phyloP scores from a whole-genome alignment of 2,888 invertebrate species.

The Sturmia bella region DNA sequence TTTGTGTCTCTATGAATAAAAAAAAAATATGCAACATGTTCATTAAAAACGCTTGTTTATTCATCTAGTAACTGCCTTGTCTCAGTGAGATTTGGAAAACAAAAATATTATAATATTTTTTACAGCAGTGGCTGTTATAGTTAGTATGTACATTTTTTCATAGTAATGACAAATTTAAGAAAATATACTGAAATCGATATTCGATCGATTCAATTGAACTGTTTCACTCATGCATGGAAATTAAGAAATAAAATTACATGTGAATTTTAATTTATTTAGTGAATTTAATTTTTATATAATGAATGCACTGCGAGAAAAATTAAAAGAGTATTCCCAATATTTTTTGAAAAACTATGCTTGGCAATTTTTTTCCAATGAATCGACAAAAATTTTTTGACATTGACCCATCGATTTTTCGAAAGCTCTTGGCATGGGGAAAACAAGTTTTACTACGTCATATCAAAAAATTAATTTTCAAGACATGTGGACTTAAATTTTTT shows the following conservation, averaged over 20 bases:
- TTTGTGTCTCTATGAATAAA: constrained; percentile 24
- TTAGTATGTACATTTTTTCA: constrained; percentile 5
- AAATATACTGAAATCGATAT: constrained; percentile 57
- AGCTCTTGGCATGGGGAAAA: too few species aligned
- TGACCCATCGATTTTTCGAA: too few species aligned
- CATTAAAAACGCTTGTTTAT: constrained; percentile 43
- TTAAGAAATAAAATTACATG: constrained; percentile 68
- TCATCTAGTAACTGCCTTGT: constrained; percentile 35
- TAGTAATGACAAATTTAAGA: constrained; percentile 34
- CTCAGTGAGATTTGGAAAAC: constrained; percentile 39
- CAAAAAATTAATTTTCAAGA: too few species aligned
- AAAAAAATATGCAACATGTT: constrained; percentile 40
- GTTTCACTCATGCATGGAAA: constrained; percentile 61
- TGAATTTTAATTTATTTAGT: constrained; percentile 60
- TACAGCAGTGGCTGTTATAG: neutral
- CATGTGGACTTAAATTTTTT: too few species aligned
- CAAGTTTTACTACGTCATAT: too few species aligned
- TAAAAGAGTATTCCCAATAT: too few species aligned
- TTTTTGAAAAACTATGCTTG: too few species aligned
- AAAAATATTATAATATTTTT: constrained; percentile 16
- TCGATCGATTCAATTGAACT: constrained; percentile 49
- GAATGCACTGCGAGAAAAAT: constrained; percentile 15
- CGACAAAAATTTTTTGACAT: too few species aligned
- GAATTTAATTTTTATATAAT: constrained; percentile 39
- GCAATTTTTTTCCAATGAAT: too few species aligned